Evolutionary conservation across 2,797 vertebrate species (phyloP).

Genomic region (Enteromius fasciolatus): DNA sequence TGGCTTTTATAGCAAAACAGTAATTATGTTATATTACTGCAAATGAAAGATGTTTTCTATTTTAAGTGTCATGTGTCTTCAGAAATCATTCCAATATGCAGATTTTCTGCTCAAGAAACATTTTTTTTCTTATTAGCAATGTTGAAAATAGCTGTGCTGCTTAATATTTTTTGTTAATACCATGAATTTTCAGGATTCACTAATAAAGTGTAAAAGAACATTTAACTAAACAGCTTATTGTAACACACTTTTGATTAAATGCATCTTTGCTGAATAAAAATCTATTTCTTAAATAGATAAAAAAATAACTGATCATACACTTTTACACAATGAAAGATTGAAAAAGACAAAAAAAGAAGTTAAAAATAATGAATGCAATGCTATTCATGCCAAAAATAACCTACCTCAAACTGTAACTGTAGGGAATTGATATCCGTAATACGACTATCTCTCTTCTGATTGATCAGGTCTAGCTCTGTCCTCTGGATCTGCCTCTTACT

Average conservation of each 20-base stretch:
- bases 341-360: neutral
- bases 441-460: constrained; percentile 84
- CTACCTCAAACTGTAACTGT: constrained; percentile 90
- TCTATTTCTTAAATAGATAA: neutral
- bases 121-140: neutral
- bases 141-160: neutral
- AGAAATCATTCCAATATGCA: neutral
- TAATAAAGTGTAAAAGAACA: neutral
- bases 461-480: constrained; percentile 85
- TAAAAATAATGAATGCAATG: neutral
- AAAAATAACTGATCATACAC: neutral
- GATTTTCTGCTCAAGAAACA: neutral
- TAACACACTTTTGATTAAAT: neutral
- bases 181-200: neutral
- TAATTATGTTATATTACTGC: no score
- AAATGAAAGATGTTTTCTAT: neutral
- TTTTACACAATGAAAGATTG: neutral
- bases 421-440: constrained; percentile 86
- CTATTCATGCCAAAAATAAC: constrained; percentile 43
- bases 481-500: constrained; percentile 84
- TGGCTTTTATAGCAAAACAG: neutral
- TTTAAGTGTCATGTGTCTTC: neutral
- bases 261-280: neutral
- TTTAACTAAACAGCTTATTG: neutral
- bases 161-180: neutral